Conservation (phyloP, 1,140 invertebrate genomes). For the Vollenhovia emeryi region DNA sequence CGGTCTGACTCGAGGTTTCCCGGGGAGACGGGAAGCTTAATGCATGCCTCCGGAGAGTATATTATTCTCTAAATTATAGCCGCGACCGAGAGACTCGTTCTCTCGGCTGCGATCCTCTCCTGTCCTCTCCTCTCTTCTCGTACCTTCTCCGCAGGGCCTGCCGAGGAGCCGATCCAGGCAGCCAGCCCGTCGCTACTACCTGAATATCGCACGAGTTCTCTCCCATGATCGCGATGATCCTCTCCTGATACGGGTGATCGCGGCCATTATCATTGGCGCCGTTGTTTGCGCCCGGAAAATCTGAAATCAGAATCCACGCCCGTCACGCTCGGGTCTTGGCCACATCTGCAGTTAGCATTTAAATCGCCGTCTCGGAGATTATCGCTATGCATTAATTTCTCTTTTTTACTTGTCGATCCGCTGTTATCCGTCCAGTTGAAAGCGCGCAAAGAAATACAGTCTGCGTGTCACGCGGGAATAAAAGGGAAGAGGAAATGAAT, state of each 20-base stretch:
- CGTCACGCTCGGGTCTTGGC: neutral
- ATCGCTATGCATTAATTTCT: neutral
- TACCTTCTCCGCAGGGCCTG: conserved; percentile 12
- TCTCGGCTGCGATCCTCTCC: neutral
- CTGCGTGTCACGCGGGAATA: neutral
- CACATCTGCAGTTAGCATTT: neutral
- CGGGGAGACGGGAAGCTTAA: conserved; percentile 52
- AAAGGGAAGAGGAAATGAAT: neutral
- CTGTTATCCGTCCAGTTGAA: conserved; percentile 1
- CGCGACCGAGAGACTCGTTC: conserved; percentile 48
- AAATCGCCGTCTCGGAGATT: neutral
- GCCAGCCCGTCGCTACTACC: conserved; percentile 42
- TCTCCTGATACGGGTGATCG: conserved; percentile 34
- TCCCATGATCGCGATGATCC: conserved; percentile 43
- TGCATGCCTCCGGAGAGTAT: conserved; percentile 54
- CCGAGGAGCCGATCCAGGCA: conserved; percentile 22
- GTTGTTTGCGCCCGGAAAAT: conserved; percentile 55
- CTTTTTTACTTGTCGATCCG: neutral
- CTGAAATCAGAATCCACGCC: neutral
- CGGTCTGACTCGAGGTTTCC: conserved; percentile 27
- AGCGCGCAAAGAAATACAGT: neutral
- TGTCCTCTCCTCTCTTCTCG: neutral
- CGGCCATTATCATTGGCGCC: conserved; percentile 49
- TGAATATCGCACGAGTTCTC: conserved; percentile 49
- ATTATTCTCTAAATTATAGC: conserved; percentile 61